Conservation (phyloP, 2,113 vertebrate species). For the Carlito syrichta region DNA sequence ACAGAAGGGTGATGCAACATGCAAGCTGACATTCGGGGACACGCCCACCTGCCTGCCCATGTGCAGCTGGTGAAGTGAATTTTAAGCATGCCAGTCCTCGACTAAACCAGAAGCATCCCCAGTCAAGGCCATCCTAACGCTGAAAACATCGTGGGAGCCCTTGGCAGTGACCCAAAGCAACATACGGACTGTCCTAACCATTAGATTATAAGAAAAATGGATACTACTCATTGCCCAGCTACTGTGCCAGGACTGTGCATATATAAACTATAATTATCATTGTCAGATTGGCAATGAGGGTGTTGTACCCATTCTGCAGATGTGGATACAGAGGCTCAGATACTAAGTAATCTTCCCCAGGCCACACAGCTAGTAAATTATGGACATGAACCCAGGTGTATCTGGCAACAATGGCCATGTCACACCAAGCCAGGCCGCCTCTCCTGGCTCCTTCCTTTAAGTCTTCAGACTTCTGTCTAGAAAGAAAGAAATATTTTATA, state of each 20-base stretch:
- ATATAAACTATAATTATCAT: background rate
- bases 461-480: background rate
- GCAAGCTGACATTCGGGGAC: background rate
- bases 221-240: background rate
- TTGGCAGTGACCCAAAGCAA: background rate
- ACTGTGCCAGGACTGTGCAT: background rate
- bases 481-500: background rate
- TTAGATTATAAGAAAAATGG: background rate
- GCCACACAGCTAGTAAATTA: background rate
- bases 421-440: fast-evolving
- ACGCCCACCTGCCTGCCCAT: background rate
- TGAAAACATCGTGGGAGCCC: background rate
- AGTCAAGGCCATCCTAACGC: background rate
- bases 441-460: background rate
- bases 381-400: background rate
- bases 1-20: background rate
- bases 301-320: background rate
- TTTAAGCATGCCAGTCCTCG: background rate
- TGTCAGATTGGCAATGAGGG: background rate
- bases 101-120: background rate
- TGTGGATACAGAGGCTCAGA: background rate
- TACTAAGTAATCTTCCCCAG: background rate
- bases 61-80: background rate
- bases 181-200: background rate
- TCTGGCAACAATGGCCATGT: background rate